phyloP scores from a whole-genome alignment of 1,140 invertebrate genomes.

The Hetaerina americana region DNA sequence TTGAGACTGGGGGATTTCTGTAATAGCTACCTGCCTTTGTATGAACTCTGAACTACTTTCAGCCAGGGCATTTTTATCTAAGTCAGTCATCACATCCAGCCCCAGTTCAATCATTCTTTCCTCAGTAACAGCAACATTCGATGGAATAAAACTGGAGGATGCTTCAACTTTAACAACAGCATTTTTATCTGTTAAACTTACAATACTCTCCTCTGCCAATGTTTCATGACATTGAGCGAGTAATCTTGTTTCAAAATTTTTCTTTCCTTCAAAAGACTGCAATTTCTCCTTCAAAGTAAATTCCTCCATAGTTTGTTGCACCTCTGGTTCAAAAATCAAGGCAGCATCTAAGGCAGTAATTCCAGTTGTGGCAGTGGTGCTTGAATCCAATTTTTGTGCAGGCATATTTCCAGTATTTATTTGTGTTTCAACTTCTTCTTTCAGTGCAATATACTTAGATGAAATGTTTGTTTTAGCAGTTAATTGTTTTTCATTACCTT shows the following conservation, averaged over 20 bases:
- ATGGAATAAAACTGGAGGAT: not conserved
- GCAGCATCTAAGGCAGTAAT: constrained; percentile 10
- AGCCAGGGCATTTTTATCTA: not conserved
- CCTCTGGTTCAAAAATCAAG: not conserved
- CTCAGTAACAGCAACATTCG: not conserved
- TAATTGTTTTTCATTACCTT: not conserved
- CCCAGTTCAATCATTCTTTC: not conserved
- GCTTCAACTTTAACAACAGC: not conserved
- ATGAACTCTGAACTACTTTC: not conserved
- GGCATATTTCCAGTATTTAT: constrained; percentile 8
- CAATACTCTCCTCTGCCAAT: not conserved
- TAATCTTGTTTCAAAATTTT: not conserved
- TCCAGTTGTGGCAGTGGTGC: not conserved
- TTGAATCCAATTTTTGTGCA: not conserved
- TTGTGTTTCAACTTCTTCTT: constrained; percentile 7
- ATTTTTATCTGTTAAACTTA: not conserved
- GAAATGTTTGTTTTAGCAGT: constrained; percentile 9
- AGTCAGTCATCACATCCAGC: not conserved
- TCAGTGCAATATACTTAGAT: constrained; percentile 6
- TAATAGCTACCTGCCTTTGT: constrained; percentile 1
- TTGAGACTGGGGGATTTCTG: not conserved
- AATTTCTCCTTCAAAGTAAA: not conserved
- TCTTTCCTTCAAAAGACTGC: not conserved
- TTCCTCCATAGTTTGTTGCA: not conserved
- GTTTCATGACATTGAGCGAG: not conserved